Percentiles rank a stretch among this genome's conserved stretches.
These are phyloP conservation scores for Pica pica DNA, from an alignment of 2,113 vertebrate species.

Conservation along the genomic window DNA sequence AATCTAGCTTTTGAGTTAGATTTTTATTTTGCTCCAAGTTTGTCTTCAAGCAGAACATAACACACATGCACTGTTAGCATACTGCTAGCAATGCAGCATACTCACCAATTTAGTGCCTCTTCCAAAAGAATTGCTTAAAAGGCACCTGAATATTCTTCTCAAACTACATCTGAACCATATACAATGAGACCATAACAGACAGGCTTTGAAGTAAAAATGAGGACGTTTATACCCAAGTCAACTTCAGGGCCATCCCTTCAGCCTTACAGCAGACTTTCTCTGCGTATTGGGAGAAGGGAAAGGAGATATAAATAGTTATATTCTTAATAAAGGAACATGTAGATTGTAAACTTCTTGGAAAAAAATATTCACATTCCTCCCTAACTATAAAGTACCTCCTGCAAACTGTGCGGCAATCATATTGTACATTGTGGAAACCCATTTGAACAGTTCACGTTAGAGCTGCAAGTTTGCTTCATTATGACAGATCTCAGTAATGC, in stretches of 20 bases:
- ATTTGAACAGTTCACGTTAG: background rate
- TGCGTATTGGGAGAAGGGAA: background rate
- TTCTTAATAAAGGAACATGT: background rate
- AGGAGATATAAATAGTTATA: background rate
- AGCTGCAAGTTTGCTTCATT: background rate
- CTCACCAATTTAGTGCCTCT: background rate
- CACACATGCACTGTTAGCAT: background rate
- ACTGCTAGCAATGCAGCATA: background rate
- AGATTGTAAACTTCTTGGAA: background rate
- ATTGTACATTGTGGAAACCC: background rate
- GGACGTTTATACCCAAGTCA: background rate
- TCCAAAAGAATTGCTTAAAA: background rate
- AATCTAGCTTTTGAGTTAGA: background rate
- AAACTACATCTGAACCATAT: background rate
- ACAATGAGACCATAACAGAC: background rate
- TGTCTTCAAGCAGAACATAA: background rate
- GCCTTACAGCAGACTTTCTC: background rate
- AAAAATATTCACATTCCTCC: background rate
- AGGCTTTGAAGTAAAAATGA: background rate
- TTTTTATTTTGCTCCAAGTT: background rate
- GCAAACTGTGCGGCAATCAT: background rate
- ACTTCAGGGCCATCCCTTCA: background rate
- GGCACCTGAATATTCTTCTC: background rate
- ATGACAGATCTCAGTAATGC: accelerated
- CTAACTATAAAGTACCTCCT: background rate